Evolutionary conservation across 2,113 vertebrate species (phyloP), one percentile per base, ranked within the genome.

Genomic region (Charadrius vociferus): DNA sequence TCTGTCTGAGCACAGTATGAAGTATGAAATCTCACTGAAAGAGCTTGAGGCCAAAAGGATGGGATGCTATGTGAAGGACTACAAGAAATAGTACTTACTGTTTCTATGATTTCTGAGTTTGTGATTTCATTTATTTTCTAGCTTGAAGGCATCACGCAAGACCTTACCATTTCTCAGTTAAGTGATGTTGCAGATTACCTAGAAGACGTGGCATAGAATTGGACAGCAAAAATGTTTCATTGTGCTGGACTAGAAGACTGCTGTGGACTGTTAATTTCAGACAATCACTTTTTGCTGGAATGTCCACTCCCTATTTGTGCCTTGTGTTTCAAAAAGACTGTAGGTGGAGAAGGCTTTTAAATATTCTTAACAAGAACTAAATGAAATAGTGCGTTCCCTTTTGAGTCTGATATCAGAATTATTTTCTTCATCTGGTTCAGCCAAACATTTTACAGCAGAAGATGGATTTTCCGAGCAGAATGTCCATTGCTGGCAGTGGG

Each of bases 131-230:
- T 95, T 94, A 3, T 93, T 93, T 97, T 90, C 58, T 81, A 99
- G 98, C 95, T 99, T 9, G 99, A 99, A n/a, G 99, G 99, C 67
- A 96, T 98, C 95, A 99, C 99, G 0, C 98, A 99, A 97, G 99
- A 99, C 95, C 91, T 99, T 65, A 99, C 99, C 32, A 78, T 99
- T 66, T 99, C 99, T 45, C 99, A 99, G 90, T 97, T 98, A 86
- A 99, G 98, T 11, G 98, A 98, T 6, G 97, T 97, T 23, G 99
- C 98, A 2, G 99, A 99, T 93, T 99, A 99, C 92, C 98, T 99
- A 89, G 99, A 99, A 94, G 99, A 99, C 0, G 99, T 99, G 52
- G 95, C 99, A 6, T 99, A 98, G 98, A 77, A 36, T 9, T 55
- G 81, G 70, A 81, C 70, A 65, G 86, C 63, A 94, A 94, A 91